Evolutionary conservation across 2,888 invertebrate genomes (phyloP).

Genomic region (Dexiosoma caninum): DNA sequence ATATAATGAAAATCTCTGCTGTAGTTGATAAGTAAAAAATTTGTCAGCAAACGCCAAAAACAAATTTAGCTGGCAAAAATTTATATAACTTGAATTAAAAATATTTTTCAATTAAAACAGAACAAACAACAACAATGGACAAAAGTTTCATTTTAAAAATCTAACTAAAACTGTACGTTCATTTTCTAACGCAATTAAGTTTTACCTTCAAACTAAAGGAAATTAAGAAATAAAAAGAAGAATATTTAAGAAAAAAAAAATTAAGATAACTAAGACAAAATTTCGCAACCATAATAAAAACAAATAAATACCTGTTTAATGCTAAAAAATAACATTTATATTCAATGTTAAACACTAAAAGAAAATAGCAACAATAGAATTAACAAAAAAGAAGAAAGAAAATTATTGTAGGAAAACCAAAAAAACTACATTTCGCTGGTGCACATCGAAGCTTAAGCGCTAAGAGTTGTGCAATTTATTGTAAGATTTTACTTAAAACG

Average conservation of each 20-base stretch:
- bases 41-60: too few relatives aligned
- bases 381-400: conserved; percentile 22
- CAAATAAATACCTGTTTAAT: conserved; percentile 47
- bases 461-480: conserved; percentile 60
- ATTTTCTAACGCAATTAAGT: neutral
- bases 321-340: conserved; percentile 27
- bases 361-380: conserved; percentile 18
- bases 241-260: neutral
- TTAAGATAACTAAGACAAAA: neutral
- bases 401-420: conserved; percentile 4
- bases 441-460: conserved; percentile 36
- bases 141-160: too few relatives aligned
- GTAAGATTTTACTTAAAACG: conserved; percentile 59
- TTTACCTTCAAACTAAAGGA: neutral
- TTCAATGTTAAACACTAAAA: conserved; percentile 21
- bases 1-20: too few relatives aligned
- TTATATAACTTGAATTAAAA: too few relatives aligned
- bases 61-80: too few relatives aligned
- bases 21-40: too few relatives aligned
- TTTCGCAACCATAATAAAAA: conserved; percentile 1
- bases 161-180: too few relatives aligned
- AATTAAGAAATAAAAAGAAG: neutral
- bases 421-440: conserved; percentile 30
- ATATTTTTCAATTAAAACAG: too few relatives aligned
- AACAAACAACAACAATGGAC: too few relatives aligned